Evolutionary conservation across 1,140 invertebrate species (phyloP).

Genomic region (Drosophila grimshawi): DNA sequence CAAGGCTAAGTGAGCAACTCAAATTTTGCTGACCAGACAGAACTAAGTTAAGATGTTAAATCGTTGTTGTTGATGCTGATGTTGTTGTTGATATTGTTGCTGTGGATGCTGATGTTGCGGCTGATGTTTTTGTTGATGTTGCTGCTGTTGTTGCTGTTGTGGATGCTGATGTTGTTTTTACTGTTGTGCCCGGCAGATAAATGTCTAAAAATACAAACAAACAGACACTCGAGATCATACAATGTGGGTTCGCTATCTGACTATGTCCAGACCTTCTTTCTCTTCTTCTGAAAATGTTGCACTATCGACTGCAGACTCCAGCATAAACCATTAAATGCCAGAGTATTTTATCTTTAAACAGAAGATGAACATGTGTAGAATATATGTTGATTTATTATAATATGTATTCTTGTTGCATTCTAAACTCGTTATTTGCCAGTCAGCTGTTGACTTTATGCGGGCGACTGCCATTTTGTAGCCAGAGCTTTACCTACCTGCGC

Average conservation of each 20-base stretch:
- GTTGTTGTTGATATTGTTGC: slow-evolving; percentile 45
- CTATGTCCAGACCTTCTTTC: slow-evolving; percentile 12
- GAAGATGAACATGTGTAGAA: neutral
- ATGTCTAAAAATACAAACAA: slow-evolving; percentile 74
- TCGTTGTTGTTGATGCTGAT: slow-evolving; percentile 42
- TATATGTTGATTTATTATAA: neutral
- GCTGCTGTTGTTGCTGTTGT: slow-evolving; percentile 50
- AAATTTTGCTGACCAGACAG: slow-evolving; percentile 61
- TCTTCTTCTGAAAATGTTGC: neutral
- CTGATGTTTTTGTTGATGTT: slow-evolving; percentile 6
- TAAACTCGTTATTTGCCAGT: neutral
- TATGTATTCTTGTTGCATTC: neutral
- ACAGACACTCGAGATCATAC: slow-evolving; percentile 53
- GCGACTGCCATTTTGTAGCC: slow-evolving; percentile 50
- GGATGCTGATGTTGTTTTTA: no score
- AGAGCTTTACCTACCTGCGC: slow-evolving; percentile 15
- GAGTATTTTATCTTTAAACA: neutral
- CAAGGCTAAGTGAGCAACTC: neutral
- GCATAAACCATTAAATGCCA: slow-evolving; percentile 12
- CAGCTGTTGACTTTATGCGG: neutral
- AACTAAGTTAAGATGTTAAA: slow-evolving; percentile 54
- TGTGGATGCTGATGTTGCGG: slow-evolving; percentile 23
- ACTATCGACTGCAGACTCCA: slow-evolving; percentile 7
- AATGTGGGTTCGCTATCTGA: slow-evolving; percentile 43
- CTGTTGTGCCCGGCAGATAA: slow-evolving; percentile 53